A percentile compares a stretch with the other conserved stretches of the same genome.
These are phyloP conservation scores for Zaprionus ghesquierei DNA, from an alignment of 1,140 invertebrate genomes.

Conservation along the genomic window DNA sequence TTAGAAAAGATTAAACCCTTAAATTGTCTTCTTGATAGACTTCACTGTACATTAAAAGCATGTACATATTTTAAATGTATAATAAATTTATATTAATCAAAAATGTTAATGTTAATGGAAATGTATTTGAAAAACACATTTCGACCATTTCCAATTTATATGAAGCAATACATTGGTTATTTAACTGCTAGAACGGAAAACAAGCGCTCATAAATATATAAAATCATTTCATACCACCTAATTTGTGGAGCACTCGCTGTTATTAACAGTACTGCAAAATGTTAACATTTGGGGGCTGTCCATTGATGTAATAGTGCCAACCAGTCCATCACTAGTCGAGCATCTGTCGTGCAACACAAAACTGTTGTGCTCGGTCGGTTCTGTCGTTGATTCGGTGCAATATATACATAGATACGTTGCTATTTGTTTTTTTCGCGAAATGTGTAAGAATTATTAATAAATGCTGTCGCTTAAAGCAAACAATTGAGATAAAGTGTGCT, in stretches of 20 bases:
- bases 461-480: constrained; percentile 50
- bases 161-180: no score
- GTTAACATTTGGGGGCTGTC: constrained; percentile 3
- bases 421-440: constrained; percentile 61
- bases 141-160: no score
- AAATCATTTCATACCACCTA: no score
- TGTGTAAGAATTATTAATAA: constrained; percentile 49
- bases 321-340: constrained; percentile 21
- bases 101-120: not conserved
- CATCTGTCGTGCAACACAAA: constrained; percentile 21
- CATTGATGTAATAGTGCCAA: not conserved
- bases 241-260: not conserved
- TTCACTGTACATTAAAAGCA: no score
- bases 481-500: constrained; percentile 52
- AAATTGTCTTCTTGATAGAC: no score
- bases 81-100: not conserved
- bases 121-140: not conserved
- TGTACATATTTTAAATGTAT: not conserved
- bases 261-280: constrained; percentile 10
- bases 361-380: constrained; percentile 16
- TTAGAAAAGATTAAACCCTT: no score
- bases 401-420: constrained; percentile 22
- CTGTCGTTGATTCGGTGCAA: not conserved
- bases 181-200: not conserved
- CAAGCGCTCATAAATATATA: no score